Evolutionary conservation across 2,113 vertebrate species (phyloP), one percentile per base, ranked within the genome.

Genomic region (Orycteropus afer): DNA sequence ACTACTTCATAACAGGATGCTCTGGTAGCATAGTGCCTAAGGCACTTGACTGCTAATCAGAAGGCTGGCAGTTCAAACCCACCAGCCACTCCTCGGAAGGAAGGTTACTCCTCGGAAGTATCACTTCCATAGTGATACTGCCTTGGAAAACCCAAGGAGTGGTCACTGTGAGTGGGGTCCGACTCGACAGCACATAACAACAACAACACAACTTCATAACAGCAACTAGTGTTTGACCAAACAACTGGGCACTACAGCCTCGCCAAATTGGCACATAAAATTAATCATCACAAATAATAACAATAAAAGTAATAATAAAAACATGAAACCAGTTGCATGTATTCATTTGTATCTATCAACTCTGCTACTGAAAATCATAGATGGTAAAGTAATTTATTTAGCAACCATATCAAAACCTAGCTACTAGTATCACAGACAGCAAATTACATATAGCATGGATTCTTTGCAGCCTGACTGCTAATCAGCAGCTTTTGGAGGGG

Each of bases 281-380:
- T 69, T 69, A 37, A 20, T 71, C 18, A 40, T 40, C 34, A 37
- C 29, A 65, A 22, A 61, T 12, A 22, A 53, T 7, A 40, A 59
- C 6, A 49, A 34, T 20, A 77, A 49, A 0, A 18, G 18, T 34
- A 40, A 63, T 6, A 18, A 29, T 25, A 27, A 55, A 15, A 27
- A 29, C 45, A 83, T 71, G 23, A 69, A 90, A 86, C 13, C 42
- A 61, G 47, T 18, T 88, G 40, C 47, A 92, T 11, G n/a, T 59
- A 57, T 47, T 96, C 73, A 65, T 59, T 77, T 74, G 47, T 80
- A 80, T 37, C 32, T 86, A 71, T 61, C 65, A 80, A 45, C 65
- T 80, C 74, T 17, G 76, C 32, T 57, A 91, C 65, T 63, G 95
- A 74, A 69, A 79, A 93, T 84, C 77, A 73, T 0, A 88, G 78